Percentiles rank a stretch among this genome's conserved stretches.
Evolutionary conservation across 1,140 invertebrate species (phyloP).

Genomic region (Piezodorus guildinii): DNA sequence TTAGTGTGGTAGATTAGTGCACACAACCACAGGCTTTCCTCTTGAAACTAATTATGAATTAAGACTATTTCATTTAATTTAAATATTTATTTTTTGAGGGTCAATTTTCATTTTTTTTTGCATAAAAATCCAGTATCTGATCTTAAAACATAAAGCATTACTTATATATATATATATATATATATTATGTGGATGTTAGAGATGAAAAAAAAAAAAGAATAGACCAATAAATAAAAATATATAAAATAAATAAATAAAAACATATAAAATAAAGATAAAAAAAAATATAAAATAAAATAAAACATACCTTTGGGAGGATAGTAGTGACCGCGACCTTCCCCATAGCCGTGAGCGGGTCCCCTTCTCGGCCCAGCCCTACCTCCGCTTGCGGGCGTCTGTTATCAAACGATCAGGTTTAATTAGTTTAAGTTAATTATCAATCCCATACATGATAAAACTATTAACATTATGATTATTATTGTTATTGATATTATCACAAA

Average conservation of each 20-base stretch:
- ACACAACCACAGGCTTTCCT: too few species aligned
- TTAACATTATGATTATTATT: not conserved
- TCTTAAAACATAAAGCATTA: too few species aligned
- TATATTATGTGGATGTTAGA: too few species aligned
- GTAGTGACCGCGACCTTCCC: constrained; percentile 59
- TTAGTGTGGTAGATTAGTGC: too few species aligned
- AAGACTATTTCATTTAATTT: not conserved
- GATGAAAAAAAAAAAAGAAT: too few species aligned
- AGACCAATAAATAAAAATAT: too few species aligned
- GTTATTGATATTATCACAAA: too few species aligned
- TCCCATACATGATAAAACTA: too few species aligned
- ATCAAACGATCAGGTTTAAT: not conserved
- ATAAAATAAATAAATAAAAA: too few species aligned
- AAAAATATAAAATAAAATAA: not conserved
- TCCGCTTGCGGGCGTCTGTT: constrained; percentile 18
- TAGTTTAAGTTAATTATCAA: not conserved
- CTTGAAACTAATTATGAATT: too few species aligned
- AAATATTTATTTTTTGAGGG: not conserved
- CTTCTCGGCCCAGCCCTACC: constrained; percentile 31
- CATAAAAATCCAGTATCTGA: not conserved
- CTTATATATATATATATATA: too few species aligned
- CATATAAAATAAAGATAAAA: too few species aligned
- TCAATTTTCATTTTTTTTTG: not conserved
- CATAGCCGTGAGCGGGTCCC: constrained; percentile 52
- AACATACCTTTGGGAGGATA: constrained; percentile 54